Evolutionary conservation across 2,113 vertebrate genomes (phyloP).

Genomic region (Phaetusa simplex): DNA sequence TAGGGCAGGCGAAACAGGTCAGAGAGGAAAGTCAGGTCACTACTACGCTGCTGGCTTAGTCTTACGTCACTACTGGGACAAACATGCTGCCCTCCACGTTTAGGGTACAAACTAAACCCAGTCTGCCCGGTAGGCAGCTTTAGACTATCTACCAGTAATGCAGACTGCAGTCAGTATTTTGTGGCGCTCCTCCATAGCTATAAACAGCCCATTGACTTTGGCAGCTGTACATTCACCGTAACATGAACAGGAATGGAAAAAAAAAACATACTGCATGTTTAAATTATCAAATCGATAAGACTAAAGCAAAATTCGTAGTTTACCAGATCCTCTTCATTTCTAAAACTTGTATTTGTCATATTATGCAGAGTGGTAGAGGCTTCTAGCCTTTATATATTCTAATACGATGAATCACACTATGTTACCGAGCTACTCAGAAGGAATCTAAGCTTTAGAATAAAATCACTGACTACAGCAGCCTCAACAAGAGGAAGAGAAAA

Average conservation of each 20-base stretch:
- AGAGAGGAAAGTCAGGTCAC: not conserved
- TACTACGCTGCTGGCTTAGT: not conserved
- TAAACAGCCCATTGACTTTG: not conserved
- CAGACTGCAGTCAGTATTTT: not conserved
- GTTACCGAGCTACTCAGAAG: not conserved
- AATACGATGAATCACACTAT: not conserved
- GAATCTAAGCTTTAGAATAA: not conserved
- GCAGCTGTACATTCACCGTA: not conserved
- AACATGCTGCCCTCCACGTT: not conserved
- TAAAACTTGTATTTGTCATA: not conserved
- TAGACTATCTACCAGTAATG: not conserved
- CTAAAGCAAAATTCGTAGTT: not conserved
- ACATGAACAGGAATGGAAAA: not conserved
- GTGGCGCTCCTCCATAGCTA: not conserved
- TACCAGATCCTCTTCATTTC: not conserved
- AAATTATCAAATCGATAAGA: not conserved
- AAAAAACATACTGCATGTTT: not conserved
- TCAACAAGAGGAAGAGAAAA: not conserved
- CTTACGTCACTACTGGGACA: rapidly evolving
- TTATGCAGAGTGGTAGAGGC: not conserved
- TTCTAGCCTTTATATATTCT: not conserved
- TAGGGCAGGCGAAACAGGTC: not conserved
- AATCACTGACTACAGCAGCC: constrained; percentile 24
- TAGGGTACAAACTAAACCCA: not conserved
- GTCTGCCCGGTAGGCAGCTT: not conserved